These are phyloP conservation scores for Rhinolophus ferrumequinum DNA, from an alignment of 2,113 vertebrate species.

Conservation along the genomic window DNA sequence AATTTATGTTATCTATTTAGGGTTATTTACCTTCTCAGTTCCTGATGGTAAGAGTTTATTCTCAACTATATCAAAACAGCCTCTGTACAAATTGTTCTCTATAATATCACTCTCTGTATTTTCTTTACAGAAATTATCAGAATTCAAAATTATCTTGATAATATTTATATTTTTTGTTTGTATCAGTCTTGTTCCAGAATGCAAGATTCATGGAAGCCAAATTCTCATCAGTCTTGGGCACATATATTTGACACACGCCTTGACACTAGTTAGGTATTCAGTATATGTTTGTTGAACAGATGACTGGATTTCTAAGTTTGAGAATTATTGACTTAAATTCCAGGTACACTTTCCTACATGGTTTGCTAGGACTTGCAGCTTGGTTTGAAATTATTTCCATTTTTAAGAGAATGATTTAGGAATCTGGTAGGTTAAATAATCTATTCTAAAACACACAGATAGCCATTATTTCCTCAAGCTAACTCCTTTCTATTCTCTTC, in stretches of 20 bases:
- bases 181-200: neutral
- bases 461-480: neutral
- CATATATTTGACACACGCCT: rapidly evolving
- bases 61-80: neutral
- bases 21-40: neutral
- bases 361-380: neutral
- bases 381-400: neutral
- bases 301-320: neutral
- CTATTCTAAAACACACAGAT: neutral
- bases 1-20: neutral
- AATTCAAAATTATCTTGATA: neutral
- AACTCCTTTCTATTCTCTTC: neutral
- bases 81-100: neutral
- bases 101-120: neutral
- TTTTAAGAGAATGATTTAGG: neutral
- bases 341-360: neutral
- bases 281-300: neutral
- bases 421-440: neutral
- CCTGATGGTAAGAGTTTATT: neutral
- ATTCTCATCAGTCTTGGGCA: neutral
- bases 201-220: neutral
- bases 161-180: neutral
- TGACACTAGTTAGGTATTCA: neutral
- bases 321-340: neutral
- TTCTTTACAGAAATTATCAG: neutral